phyloP scores from a whole-genome alignment of 1,140 invertebrate genomes.

The Drosophila hydei region DNA sequence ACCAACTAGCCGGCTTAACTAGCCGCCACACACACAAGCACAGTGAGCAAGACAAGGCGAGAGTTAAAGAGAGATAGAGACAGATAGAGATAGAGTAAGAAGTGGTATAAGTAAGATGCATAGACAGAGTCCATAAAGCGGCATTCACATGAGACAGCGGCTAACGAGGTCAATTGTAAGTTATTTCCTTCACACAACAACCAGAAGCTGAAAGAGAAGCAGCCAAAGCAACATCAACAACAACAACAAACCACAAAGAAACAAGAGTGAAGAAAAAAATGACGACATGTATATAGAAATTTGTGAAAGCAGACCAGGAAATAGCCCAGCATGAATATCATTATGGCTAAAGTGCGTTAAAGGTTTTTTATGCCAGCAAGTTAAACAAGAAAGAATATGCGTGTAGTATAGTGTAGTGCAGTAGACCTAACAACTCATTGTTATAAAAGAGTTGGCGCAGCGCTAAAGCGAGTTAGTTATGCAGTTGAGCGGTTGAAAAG shows the following conservation, averaged over 20 bases:
- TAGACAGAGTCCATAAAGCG: conserved; percentile 36
- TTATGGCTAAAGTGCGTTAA: conserved; percentile 67
- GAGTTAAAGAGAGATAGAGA: background rate
- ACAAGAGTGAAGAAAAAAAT: conserved; percentile 7
- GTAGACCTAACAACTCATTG: background rate
- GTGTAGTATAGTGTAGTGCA: background rate
- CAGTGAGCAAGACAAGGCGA: conserved; percentile 11
- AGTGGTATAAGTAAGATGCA: conserved; percentile 16
- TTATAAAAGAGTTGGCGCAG: background rate
- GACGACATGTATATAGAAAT: conserved; percentile 30
- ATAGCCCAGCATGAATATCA: conserved; percentile 72
- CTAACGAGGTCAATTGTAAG: conserved; percentile 82
- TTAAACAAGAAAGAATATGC: background rate
- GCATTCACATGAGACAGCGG: conserved; percentile 55
- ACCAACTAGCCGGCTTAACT: conserved; percentile 53
- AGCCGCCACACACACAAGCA: conserved; percentile 11
- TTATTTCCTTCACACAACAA: conserved; percentile 61
- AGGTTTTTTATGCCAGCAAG: conserved; percentile 47
- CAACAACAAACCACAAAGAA: conserved; percentile 9
- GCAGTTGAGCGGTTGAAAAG: no score
- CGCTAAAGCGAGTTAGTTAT: background rate
- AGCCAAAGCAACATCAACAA: conserved; percentile 6
- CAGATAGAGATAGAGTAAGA: background rate
- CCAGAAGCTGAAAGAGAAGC: conserved; percentile 26
- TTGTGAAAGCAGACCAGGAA: conserved; percentile 57